A percentile compares a stretch with the other conserved stretches of the same genome.
These are phyloP conservation scores for Brotula barbata DNA, from an alignment of 2,797 vertebrate genomes.

Conservation along the genomic window DNA sequence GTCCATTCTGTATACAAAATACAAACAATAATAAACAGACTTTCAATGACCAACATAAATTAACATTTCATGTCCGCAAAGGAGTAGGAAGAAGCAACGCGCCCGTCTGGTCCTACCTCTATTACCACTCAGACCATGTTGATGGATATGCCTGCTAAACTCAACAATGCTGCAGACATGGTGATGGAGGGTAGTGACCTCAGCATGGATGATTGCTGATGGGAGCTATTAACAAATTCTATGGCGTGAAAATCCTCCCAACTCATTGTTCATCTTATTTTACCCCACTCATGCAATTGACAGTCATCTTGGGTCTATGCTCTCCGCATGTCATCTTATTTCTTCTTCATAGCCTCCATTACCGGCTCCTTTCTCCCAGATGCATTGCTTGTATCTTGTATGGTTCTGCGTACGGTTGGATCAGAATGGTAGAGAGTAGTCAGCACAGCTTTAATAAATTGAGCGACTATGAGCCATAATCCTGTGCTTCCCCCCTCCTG, in stretches of 20 bases:
- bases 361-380: conserved; percentile 5
- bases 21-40: too few relatives aligned
- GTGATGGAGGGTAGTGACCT: conserved; percentile 27
- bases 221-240: conserved; percentile 48
- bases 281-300: not conserved
- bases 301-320: conserved; percentile 4
- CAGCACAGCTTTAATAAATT: conserved; percentile 57
- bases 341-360: conserved; percentile 5
- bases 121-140: conserved; percentile 18
- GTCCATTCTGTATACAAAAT: too few relatives aligned
- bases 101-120: too few relatives aligned
- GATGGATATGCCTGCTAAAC: conserved; percentile 34
- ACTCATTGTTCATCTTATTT: not conserved
- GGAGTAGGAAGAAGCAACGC: too few relatives aligned
- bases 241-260: conserved; percentile 34
- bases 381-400: conserved; percentile 1
- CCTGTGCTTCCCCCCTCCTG: conserved; percentile 39
- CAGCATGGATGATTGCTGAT: conserved; percentile 31
- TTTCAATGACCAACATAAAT: too few relatives aligned
- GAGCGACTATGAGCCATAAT: conserved; percentile 56
- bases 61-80: too few relatives aligned
- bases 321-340: conserved; percentile 14
- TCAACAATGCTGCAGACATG: conserved; percentile 1
- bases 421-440: conserved; percentile 40
- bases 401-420: conserved; percentile 43